These are phyloP conservation scores for Megalops atlanticus DNA, from an alignment of 2,113 vertebrate species.

Conservation along the genomic window DNA sequence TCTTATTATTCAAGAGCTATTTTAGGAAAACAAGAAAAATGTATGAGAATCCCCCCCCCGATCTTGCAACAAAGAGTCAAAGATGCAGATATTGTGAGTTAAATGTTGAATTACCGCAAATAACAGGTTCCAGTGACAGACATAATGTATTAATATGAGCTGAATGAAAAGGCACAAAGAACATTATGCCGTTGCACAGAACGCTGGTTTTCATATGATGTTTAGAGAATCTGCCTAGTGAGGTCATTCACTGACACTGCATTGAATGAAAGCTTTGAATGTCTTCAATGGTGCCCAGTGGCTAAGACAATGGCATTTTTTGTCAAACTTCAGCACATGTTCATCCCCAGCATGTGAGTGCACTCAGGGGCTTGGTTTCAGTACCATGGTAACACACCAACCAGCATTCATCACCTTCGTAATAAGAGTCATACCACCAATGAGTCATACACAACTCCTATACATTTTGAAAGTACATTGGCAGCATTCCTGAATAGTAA, in stretches of 20 bases:
- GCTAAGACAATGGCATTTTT: background rate
- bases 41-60: slow-evolving; percentile 14
- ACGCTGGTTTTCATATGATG: background rate
- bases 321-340: slow-evolving; percentile 26
- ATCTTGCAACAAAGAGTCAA: slow-evolving; percentile 14
- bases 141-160: background rate
- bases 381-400: slow-evolving; percentile 44
- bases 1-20: slow-evolving; percentile 64
- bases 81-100: slow-evolving; percentile 39
- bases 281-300: background rate
- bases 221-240: background rate
- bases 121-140: slow-evolving; percentile 34
- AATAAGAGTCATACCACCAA: slow-evolving; percentile 56
- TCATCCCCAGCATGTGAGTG: slow-evolving; percentile 27
- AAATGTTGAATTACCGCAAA: slow-evolving; percentile 41
- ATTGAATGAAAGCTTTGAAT: background rate
- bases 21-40: slow-evolving; percentile 34
- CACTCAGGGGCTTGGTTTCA: slow-evolving; percentile 32
- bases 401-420: slow-evolving; percentile 47
- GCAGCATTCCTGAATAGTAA: slow-evolving; percentile 54
- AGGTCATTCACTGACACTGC: background rate
- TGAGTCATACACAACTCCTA: slow-evolving; percentile 72
- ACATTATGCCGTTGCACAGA: background rate
- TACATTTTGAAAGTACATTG: slow-evolving; percentile 62
- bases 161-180: background rate